A percentile compares a stretch with the other conserved stretches of the same genome.
These are phyloP conservation scores for Heliconius melpomene DNA, from an alignment of 1,140 invertebrate genomes.

Conservation along the genomic window DNA sequence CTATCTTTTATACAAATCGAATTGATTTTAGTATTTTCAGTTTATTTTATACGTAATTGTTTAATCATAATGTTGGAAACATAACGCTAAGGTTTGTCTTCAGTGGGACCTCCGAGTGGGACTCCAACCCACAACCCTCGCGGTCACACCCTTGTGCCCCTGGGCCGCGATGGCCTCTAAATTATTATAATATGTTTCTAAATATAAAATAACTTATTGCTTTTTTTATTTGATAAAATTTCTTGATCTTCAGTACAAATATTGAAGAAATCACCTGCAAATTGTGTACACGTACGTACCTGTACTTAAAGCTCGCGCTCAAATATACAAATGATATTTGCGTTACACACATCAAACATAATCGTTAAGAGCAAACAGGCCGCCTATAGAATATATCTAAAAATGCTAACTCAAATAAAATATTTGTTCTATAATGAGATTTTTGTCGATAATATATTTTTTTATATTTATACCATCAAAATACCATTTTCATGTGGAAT, in stretches of 20 bases:
- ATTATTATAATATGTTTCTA: too few relatives aligned
- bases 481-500: too few relatives aligned
- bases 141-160: too few relatives aligned
- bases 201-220: neutral
- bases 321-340: slow-evolving; percentile 34
- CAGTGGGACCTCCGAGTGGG: too few relatives aligned
- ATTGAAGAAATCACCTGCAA: neutral
- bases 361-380: slow-evolving; percentile 36
- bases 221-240: neutral
- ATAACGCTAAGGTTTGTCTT: too few relatives aligned
- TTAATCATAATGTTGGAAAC: too few relatives aligned
- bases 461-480: too few relatives aligned
- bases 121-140: too few relatives aligned
- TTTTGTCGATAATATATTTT: neutral
- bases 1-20: too few relatives aligned
- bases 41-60: too few relatives aligned
- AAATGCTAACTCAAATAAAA: slow-evolving; percentile 26
- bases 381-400: slow-evolving; percentile 16
- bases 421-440: neutral
- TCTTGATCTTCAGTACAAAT: neutral
- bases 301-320: slow-evolving; percentile 6
- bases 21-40: too few relatives aligned
- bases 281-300: neutral
- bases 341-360: slow-evolving; percentile 35
- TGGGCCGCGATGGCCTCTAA: too few relatives aligned